Conservation (phyloP, 2,113 vertebrate genomes). For the Scomber colias region DNA sequence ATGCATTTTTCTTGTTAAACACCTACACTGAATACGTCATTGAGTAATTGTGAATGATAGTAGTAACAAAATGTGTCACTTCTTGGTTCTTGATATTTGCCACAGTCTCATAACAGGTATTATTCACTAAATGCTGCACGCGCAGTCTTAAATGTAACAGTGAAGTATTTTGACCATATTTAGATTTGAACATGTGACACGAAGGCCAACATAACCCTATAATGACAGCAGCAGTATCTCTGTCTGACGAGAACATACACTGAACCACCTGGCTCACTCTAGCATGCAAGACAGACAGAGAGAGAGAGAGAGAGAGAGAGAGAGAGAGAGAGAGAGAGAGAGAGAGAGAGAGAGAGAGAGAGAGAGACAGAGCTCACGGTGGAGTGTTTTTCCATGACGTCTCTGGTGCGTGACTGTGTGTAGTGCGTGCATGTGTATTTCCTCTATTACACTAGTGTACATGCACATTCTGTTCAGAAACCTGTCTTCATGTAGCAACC, state of each 20-base stretch:
- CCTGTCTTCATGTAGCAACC: not conserved
- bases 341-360: constrained; percentile 4
- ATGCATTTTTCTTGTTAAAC: not conserved
- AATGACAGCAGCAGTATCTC: not conserved
- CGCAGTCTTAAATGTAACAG: not conserved
- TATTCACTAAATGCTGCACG: not conserved
- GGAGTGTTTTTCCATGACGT: constrained; percentile 68
- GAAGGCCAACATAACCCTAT: not conserved
- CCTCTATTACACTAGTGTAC: constrained; percentile 12
- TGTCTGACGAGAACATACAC: not conserved
- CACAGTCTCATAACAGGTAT: not conserved
- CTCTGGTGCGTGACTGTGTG: not conserved
- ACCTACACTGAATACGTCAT: not conserved
- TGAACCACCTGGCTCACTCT: constrained; percentile 25
- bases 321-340: constrained; percentile 9
- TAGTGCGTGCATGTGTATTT: not conserved
- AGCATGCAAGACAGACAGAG: constrained; percentile 8
- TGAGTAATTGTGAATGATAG: not conserved
- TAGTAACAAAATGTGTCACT: not conserved
- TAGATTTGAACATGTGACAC: not conserved
- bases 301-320: not conserved
- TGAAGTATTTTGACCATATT: constrained; percentile 3
- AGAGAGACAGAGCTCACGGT: not conserved
- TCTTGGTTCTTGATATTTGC: not conserved
- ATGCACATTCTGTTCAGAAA: not conserved